Evolutionary conservation across 2,888 invertebrate species (phyloP).

Genomic region (Steinernema scapterisci): DNA sequence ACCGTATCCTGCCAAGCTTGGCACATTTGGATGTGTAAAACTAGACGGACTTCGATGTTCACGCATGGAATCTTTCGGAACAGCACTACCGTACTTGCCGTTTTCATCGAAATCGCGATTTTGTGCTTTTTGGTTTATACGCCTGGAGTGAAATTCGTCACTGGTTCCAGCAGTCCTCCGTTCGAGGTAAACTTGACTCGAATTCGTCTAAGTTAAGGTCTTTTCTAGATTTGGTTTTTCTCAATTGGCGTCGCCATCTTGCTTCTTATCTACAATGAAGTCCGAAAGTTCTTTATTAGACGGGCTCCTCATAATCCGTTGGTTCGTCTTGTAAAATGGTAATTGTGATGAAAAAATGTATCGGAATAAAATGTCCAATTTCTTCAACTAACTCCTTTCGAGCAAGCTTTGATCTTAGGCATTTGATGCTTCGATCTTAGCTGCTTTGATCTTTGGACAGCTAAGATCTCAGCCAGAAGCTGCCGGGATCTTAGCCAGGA

Average conservation of each 20-base stretch:
- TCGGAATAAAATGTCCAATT: background rate
- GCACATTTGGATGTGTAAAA: slow-evolving; percentile 36
- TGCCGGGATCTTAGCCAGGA: no score
- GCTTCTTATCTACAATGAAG: slow-evolving; percentile 37
- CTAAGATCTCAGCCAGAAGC: no score
- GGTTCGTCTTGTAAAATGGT: slow-evolving; percentile 29
- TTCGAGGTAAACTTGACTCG: slow-evolving; percentile 29
- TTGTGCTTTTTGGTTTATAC: slow-evolving; percentile 41
- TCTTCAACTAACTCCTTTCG: no score
- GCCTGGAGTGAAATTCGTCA: slow-evolving; percentile 37
- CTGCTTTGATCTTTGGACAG: no score
- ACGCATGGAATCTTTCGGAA: slow-evolving; percentile 36
- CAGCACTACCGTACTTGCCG: slow-evolving; percentile 35
- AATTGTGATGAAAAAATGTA: background rate
- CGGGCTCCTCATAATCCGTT: slow-evolving; percentile 31
- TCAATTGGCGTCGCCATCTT: slow-evolving; percentile 30
- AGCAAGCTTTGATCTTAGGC: no score
- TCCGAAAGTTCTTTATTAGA: slow-evolving; percentile 35
- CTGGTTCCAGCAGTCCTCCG: background rate
- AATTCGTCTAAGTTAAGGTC: slow-evolving; percentile 6
- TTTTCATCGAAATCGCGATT: slow-evolving; percentile 38
- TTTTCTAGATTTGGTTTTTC: slow-evolving; percentile 35
- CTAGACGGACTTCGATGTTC: slow-evolving; percentile 35
- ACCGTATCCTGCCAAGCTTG: slow-evolving; percentile 36
- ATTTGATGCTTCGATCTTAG: no score